Conservation (phyloP, 1,140 invertebrate species). For the Lepidurus couesii region DNA sequence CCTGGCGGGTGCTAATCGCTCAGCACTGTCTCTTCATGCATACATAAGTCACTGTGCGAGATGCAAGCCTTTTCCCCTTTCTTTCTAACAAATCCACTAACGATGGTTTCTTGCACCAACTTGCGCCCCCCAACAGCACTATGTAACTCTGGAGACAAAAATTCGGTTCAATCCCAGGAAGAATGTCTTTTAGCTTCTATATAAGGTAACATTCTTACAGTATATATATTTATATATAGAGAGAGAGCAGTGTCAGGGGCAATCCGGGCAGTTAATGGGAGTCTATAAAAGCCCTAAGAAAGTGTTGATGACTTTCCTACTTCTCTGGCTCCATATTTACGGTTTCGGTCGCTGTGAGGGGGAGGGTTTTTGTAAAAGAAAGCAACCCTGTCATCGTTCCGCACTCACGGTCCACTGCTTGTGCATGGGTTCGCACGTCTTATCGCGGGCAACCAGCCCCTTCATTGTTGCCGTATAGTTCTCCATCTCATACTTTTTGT, state of each 20-base stretch:
- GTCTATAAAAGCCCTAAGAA: constrained; percentile 16
- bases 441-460: constrained; percentile 17
- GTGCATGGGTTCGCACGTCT: constrained; percentile 20
- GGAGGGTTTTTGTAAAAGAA: not conserved
- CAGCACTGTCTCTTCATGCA: constrained; percentile 2
- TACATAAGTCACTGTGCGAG: not conserved
- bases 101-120: not conserved
- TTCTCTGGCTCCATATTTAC: constrained; percentile 6
- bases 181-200: not conserved
- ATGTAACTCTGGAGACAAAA: not conserved
- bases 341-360: not conserved
- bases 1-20: not conserved
- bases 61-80: not conserved
- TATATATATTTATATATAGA: not conserved
- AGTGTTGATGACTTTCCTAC: constrained; percentile 3
- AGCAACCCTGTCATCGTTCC: constrained; percentile 17
- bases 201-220: not conserved
- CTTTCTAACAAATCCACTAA: not conserved
- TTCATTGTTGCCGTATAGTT: constrained; percentile 19
- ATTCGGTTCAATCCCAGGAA: not conserved
- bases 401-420: constrained; percentile 20
- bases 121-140: not conserved
- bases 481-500: constrained; percentile 15
- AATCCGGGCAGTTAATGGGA: not conserved
- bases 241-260: not conserved